A percentile compares a stretch with the other conserved stretches of the same genome.
These are phyloP conservation scores for Ailuropoda melanoleuca DNA, from an alignment of 2,113 vertebrate genomes.

Conservation along the genomic window DNA sequence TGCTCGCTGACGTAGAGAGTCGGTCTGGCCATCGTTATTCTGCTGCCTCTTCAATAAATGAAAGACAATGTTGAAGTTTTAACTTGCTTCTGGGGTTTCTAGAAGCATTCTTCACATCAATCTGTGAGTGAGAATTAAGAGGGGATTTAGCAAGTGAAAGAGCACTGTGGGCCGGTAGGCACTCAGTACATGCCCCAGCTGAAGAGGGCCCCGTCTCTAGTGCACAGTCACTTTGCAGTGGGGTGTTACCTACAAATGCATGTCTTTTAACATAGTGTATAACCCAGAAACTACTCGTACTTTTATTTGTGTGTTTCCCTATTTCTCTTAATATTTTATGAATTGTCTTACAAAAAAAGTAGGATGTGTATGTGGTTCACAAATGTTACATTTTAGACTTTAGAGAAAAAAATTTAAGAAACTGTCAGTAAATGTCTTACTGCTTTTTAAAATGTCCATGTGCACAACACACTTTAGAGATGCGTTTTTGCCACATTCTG, in stretches of 20 bases:
- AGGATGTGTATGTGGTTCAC: neutral
- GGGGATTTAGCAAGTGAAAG: neutral
- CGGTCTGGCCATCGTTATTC: neutral
- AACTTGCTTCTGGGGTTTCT: neutral
- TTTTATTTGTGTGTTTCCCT: slow-evolving; percentile 25
- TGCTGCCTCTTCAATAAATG: neutral
- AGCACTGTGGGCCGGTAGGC: neutral
- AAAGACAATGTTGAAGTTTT: neutral
- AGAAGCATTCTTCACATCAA: neutral
- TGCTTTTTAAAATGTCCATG: slow-evolving; percentile 11
- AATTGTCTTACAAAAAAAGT: slow-evolving; percentile 43
- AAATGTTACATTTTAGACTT: slow-evolving; percentile 35
- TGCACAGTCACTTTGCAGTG: neutral
- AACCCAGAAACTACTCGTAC: neutral
- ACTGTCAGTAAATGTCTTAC: neutral
- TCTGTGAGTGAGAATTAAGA: neutral
- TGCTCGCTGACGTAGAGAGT: neutral
- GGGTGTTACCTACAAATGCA: neutral
- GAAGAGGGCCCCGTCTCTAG: neutral
- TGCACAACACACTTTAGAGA: neutral
- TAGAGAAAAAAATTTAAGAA: slow-evolving; percentile 22
- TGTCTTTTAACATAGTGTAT: neutral
- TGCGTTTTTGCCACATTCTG: neutral
- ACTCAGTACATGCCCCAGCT: neutral
- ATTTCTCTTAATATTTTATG: slow-evolving; percentile 40